phyloP scores from a whole-genome alignment of 2,888 invertebrate genomes.

The Odiellus spinosus region DNA sequence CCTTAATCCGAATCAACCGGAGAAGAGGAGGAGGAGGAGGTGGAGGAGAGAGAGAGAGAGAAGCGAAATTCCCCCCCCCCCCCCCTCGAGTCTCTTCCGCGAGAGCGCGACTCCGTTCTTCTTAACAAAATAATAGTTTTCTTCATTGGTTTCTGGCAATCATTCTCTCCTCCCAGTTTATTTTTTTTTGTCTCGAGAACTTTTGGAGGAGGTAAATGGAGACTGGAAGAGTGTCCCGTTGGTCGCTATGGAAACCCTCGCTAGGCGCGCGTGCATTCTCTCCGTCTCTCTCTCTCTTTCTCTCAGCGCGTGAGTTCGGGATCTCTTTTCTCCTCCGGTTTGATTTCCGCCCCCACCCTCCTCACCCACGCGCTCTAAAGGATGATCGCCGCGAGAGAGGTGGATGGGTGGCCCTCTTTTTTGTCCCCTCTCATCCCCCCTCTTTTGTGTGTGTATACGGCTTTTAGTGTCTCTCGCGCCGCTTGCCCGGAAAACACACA shows the following conservation, averaged over 20 bases:
- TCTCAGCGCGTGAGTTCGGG: too few relatives aligned
- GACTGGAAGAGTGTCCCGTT: not conserved
- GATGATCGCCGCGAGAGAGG: too few relatives aligned
- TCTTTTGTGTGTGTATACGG: too few relatives aligned
- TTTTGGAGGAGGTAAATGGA: too few relatives aligned
- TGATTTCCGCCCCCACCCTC: conserved; percentile 4
- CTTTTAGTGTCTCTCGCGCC: too few relatives aligned
- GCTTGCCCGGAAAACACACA: too few relatives aligned
- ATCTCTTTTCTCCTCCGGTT: not conserved
- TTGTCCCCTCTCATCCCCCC: too few relatives aligned
- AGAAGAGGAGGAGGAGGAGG: too few relatives aligned
- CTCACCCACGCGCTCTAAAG: too few relatives aligned
- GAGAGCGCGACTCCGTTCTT: not conserved
- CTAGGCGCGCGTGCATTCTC: not conserved
- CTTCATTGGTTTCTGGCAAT: not conserved
- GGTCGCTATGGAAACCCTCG: not conserved
- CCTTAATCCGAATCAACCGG: too few relatives aligned
- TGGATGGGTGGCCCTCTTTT: too few relatives aligned
- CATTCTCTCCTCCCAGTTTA: not conserved
- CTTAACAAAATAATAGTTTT: not conserved
- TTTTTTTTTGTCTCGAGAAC: not conserved
- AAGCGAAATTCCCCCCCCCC: conserved; percentile 3
- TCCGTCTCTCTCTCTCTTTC: not conserved
- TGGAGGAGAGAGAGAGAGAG: not conserved
- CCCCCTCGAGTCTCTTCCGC: not conserved